A percentile compares a stretch with the other conserved stretches of the same genome.
These are phyloP conservation scores for Xestia xanthographa DNA, from an alignment of 2,888 invertebrate species.

Conservation along the genomic window DNA sequence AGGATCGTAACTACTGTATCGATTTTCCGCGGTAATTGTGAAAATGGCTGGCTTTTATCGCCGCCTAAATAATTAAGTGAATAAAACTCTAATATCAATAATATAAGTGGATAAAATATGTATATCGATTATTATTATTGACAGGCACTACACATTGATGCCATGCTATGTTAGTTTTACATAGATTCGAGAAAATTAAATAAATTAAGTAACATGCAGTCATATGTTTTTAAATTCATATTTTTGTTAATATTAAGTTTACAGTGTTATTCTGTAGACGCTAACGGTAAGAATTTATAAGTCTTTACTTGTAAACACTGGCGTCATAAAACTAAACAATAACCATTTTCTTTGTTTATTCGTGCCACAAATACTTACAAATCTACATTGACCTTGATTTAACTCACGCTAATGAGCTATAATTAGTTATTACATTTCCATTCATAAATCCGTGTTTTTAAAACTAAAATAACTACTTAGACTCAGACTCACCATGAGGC, in stretches of 20 bases:
- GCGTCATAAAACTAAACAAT: not conserved
- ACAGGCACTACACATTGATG: constrained; percentile 15
- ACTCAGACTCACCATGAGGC: no score
- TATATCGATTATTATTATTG: constrained; percentile 7
- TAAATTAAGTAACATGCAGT: constrained; percentile 62
- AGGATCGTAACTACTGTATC: constrained; percentile 71
- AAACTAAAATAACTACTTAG: not conserved
- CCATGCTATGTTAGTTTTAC: constrained; percentile 14
- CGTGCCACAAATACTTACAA: constrained; percentile 18
- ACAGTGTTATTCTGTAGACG: constrained; percentile 69
- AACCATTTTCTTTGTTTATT: constrained; percentile 26
- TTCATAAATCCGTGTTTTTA: constrained; percentile 3
- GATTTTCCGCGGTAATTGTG: constrained; percentile 76
- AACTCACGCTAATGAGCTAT: constrained; percentile 27
- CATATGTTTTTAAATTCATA: constrained; percentile 66
- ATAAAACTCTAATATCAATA: constrained; percentile 49
- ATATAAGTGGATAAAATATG: constrained; percentile 22
- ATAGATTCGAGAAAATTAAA: not conserved
- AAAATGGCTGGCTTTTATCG: constrained; percentile 63
- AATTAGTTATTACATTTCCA: constrained; percentile 26
- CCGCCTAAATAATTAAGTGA: constrained; percentile 51
- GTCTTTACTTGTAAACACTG: not conserved
- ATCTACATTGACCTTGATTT: constrained; percentile 43
- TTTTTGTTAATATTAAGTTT: constrained; percentile 69
- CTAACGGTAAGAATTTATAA: constrained; percentile 62